Evolutionary conservation across 2,888 invertebrate genomes (phyloP), one percentile per base, ranked within the genome.

Genomic region (Hyposoter didymator): DNA sequence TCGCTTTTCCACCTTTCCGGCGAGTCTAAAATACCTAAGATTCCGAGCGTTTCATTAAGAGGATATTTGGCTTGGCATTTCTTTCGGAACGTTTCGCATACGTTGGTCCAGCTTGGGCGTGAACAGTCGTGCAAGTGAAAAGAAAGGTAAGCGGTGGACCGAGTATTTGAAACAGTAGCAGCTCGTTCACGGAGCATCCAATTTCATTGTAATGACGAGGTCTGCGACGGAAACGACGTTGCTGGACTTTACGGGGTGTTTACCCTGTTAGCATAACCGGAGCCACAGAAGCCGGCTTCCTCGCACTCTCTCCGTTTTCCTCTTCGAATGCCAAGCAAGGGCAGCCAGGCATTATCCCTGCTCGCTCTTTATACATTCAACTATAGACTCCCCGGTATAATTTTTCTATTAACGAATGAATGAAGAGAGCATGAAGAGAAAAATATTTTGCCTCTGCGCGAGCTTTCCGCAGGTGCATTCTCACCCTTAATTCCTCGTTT

Each of bases 41-140:
- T 86, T 89, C 89, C 87, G 85, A 89, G 89, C 85, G 89, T 88
- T 86, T 90, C 91, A 90, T 90, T 91, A 91, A 91, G 91, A 90
- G 91, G 91, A 92, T 92, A 92, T 92, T 92, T 92, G 90, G 87
- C 90, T 82, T 82, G 90, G 91, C 88, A 91, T 92, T 91, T 88
- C 86, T 86, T 52, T 83, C 85, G 86, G 78, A 79, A 67, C 87
- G 80, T 22, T 59, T 28, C 12, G 17, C 17, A 82, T 79, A 78
- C 69, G 78, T 84, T 70, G 79, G 87, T 85, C 75, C 62, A 35
- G 73, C 55, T 55, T 35, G n/a, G 67, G 62, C 78, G 59, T 45
- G 47, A 62, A 47, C 52, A 69, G 64, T 72, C 12, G 35, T 52
- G 64, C 10, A 39, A 39, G 70, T 10, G 32, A 64, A 82, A 76